Conservation (phyloP, 2,888 invertebrate genomes). For the Rapana venosa region DNA sequence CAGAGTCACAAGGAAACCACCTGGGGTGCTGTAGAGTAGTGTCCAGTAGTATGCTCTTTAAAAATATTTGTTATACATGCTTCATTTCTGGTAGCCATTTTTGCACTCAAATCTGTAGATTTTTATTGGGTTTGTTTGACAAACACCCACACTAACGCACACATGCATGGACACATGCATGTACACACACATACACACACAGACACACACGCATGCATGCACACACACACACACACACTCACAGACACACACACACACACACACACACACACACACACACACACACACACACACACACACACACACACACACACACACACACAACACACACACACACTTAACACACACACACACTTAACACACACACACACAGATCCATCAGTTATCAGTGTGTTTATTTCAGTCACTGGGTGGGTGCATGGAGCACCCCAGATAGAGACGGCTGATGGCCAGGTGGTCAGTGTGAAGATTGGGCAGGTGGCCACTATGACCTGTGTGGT, state of each 20-base stretch:
- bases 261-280: not conserved
- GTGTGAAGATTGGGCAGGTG: not conserved
- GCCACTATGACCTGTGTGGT: not conserved
- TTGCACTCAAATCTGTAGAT: too few species aligned
- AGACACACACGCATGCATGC: not conserved
- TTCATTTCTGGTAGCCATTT: too few species aligned
- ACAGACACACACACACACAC: not conserved
- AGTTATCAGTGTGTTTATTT: too few species aligned
- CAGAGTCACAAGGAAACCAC: too few species aligned
- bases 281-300: not conserved
- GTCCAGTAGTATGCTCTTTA: too few species aligned
- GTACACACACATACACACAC: not conserved
- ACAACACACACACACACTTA: constrained; percentile 1
- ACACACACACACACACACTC: not conserved
- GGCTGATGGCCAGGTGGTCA: not conserved
- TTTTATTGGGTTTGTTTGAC: too few species aligned
- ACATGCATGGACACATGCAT: too few species aligned
- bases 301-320: not conserved
- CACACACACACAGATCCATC: too few species aligned
- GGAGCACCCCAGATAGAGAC: not conserved
- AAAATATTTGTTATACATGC: too few species aligned
- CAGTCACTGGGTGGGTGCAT: not conserved
- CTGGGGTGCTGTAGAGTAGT: too few species aligned
- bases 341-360: not conserved
- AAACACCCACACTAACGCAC: too few species aligned